These are phyloP conservation scores for Leptura quadrifasciata DNA, from an alignment of 2,888 invertebrate species.

Conservation along the genomic window DNA sequence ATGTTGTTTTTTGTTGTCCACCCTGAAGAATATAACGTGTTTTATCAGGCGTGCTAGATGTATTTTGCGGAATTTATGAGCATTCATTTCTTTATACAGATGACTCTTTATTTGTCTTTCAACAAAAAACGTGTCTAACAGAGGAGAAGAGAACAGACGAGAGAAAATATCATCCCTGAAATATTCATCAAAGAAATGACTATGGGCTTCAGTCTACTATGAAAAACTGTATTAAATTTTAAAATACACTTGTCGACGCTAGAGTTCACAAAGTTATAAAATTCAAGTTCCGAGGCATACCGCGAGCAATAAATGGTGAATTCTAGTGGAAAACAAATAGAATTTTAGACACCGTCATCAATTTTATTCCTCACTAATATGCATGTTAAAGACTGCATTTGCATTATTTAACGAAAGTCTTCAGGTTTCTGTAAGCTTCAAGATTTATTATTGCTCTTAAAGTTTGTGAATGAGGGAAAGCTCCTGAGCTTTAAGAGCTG, in stretches of 20 bases:
- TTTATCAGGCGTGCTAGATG: neutral
- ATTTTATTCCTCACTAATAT: slow-evolving; percentile 35
- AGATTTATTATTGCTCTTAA: slow-evolving; percentile 58
- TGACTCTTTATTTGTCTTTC: neutral
- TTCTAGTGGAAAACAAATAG: slow-evolving; percentile 30
- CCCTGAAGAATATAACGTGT: no score
- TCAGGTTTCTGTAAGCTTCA: slow-evolving; percentile 51
- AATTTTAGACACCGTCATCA: slow-evolving; percentile 31
- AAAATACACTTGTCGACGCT: slow-evolving; percentile 15
- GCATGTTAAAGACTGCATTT: slow-evolving; percentile 60
- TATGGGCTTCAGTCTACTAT: slow-evolving; percentile 9
- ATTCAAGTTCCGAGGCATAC: neutral
- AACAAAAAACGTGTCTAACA: neutral
- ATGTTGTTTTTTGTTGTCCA: no score
- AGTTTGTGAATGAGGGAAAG: slow-evolving; percentile 55
- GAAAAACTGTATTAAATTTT: slow-evolving; percentile 24
- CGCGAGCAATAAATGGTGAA: slow-evolving; percentile 9
- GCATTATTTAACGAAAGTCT: slow-evolving; percentile 56
- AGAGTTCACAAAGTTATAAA: slow-evolving; percentile 16
- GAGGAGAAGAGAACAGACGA: neutral
- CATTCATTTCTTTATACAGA: neutral
- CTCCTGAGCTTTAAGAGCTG: slow-evolving; percentile 50
- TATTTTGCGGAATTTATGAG: neutral
- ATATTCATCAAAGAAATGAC: slow-evolving; percentile 27
- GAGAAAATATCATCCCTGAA: slow-evolving; percentile 7